Conservation (phyloP, 2,888 invertebrate species). For the Microplitis manilae region DNA sequence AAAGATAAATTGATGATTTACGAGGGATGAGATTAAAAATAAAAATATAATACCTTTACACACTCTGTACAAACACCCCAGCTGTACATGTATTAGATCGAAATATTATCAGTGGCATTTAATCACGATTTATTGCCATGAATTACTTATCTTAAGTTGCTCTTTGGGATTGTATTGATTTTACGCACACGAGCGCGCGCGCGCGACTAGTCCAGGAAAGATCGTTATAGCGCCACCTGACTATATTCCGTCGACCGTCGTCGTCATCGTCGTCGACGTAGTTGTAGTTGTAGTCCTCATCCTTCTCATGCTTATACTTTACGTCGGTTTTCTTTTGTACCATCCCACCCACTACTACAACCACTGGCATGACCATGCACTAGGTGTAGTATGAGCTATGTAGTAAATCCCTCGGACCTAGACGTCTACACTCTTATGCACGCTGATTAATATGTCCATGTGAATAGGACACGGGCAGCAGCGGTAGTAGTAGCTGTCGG, state of each 20-base stretch:
- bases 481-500: constrained; percentile 3
- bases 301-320: neutral
- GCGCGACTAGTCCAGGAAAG: constrained; percentile 12
- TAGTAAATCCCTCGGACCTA: neutral
- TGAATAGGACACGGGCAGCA: constrained; percentile 3
- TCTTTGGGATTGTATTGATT: constrained; percentile 51
- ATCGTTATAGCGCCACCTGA: constrained; percentile 20
- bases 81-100: constrained; percentile 21
- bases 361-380: no score
- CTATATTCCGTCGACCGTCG: neutral
- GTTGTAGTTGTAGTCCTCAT: neutral
- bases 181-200: constrained; percentile 44
- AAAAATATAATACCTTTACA: neutral
- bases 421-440: neutral
- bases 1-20: neutral
- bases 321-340: neutral
- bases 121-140: constrained; percentile 49
- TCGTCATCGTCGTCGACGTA: no score
- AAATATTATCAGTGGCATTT: constrained; percentile 47
- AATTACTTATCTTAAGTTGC: constrained; percentile 47
- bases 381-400: neutral
- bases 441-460: constrained; percentile 36
- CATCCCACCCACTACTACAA: neutral
- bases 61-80: constrained; percentile 17
- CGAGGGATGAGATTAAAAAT: neutral